Evolutionary conservation across 1,140 invertebrate genomes (phyloP), one percentile per base, ranked within the genome.

Genomic region (Dinoponera quadriceps): DNA sequence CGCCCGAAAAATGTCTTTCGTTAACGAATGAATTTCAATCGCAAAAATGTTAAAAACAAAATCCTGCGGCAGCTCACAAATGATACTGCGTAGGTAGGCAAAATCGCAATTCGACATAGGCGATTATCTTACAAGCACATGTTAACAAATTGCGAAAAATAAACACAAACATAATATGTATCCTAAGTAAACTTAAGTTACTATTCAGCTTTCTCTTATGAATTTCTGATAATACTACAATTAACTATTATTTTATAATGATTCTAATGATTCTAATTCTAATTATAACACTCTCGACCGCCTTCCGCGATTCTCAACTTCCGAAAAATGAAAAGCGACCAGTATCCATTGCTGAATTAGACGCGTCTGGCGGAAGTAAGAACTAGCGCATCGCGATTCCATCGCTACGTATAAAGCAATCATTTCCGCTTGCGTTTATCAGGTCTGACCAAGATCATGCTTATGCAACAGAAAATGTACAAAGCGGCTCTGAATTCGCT

Each of bases 381-480:
- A 60, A 74, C 18, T 48, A 29, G 9, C 11, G n/a, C 29, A 63
- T 33, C 20, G 16, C 16, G 13, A 71, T 22, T 62, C 13, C 14
- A 74, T 48, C 13, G 38, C 57, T 49, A 25, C 16, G 14, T 57
- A 72, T 16, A 22, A 33, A 27, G 1, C 20, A 33, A 54, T 25
- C 2, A 55, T 55, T 77, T 77, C 22, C 27, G 48, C 16, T 51
- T 65, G 27, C 16, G 54, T 18, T 62, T 63, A 63, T 75, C n/a
- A 25, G 2, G 16, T 18, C 29, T 16, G 1, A 33, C 22, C 14
- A 65, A 14, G 9, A 33, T 20, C 54, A 5, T 18, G 49, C 54
- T 22, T 63, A 33, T 18, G 1, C 65, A 33, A 63, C 14, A 33
- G 4, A 51, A 33, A 49, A 54, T 20, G 20, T 33, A 33, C 33